Conservation (phyloP, 2,888 invertebrate genomes). For the Netelia virgata region DNA sequence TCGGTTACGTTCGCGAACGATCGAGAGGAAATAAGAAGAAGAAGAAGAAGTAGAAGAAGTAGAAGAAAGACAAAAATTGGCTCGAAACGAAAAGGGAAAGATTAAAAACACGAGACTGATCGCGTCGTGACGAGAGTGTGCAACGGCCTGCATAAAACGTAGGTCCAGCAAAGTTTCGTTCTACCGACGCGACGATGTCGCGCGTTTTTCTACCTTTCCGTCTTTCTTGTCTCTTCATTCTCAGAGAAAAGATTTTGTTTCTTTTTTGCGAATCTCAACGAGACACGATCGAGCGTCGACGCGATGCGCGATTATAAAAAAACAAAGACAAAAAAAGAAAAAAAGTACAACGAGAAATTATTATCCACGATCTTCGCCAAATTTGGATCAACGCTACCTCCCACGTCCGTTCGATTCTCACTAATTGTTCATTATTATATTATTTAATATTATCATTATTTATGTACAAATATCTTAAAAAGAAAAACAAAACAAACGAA, state of each 20-base stretch:
- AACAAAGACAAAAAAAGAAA: conserved; percentile 21
- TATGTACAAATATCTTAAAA: conserved; percentile 23
- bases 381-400: conserved; percentile 52
- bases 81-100: neutral
- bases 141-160: conserved; percentile 78
- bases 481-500: conserved; percentile 18
- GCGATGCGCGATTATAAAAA: conserved; percentile 12
- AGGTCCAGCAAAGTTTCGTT: conserved; percentile 76
- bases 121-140: conserved; percentile 74
- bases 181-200: conserved; percentile 50
- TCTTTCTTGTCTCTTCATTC: conserved; percentile 2
- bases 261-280: conserved; percentile 24
- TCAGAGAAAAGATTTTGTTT: neutral
- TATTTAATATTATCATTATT: conserved; percentile 17
- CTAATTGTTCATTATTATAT: conserved; percentile 57
- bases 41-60: neutral
- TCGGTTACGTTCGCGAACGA: neutral
- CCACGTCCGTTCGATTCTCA: conserved; percentile 63
- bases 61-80: neutral
- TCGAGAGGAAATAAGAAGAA: neutral
- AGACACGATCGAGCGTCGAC: conserved; percentile 21
- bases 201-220: conserved; percentile 24
- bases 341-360: neutral
- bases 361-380: neutral
- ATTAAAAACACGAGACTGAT: neutral